Conservation (phyloP, 2,113 vertebrate genomes). For the Aptenodytes patagonicus region DNA sequence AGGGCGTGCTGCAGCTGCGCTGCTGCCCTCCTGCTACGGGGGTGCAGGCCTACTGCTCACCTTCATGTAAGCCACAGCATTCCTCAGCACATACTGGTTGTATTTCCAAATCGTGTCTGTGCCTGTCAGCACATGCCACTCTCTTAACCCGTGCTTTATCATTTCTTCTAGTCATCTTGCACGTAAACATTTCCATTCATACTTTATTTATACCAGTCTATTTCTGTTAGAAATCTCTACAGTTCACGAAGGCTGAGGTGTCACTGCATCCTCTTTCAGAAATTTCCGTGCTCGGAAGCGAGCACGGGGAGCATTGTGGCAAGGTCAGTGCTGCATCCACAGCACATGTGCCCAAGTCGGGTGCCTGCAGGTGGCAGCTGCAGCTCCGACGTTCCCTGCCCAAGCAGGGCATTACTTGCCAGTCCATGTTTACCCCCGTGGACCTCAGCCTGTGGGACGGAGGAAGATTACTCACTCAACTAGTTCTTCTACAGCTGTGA, state of each 20-base stretch:
- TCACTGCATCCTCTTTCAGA: neutral
- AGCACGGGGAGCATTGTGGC: rapidly evolving
- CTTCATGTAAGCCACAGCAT: neutral
- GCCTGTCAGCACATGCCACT: no score
- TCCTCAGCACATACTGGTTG: rapidly evolving
- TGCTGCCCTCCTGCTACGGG: neutral
- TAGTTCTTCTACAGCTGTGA: neutral
- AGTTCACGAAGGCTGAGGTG: neutral
- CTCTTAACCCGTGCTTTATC: neutral
- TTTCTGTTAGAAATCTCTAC: neutral
- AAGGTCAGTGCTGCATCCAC: neutral
- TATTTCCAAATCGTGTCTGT: neutral
- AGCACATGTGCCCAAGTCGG: rapidly evolving
- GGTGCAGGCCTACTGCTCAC: neutral
- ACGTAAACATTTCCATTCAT: rapidly evolving
- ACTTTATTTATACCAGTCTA: neutral
- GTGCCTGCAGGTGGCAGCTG: neutral
- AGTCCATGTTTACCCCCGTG: rapidly evolving
- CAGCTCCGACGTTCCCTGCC: neutral
- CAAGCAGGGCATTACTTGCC: no score
- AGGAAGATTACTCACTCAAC: neutral
- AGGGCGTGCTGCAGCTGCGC: neutral
- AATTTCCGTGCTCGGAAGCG: rapidly evolving
- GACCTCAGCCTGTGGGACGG: neutral
- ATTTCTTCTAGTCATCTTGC: neutral